Evolutionary conservation across 2,888 invertebrate species (phyloP).

Genomic region (Spialia ferax): DNA sequence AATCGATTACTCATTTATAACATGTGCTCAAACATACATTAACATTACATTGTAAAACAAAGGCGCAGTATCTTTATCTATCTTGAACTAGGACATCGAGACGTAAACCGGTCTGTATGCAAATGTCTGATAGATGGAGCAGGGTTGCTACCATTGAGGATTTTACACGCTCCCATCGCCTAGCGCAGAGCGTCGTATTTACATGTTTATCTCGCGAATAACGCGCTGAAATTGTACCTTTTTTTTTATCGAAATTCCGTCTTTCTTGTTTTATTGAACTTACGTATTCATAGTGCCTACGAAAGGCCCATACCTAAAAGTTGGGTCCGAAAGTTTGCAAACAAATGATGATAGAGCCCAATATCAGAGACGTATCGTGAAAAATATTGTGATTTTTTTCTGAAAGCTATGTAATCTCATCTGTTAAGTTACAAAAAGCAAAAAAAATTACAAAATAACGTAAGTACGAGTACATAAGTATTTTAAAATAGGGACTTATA

Average conservation of each 20-base stretch:
- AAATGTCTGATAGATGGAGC: constrained; percentile 32
- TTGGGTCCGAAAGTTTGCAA: constrained; percentile 31
- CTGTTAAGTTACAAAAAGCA: too few species aligned
- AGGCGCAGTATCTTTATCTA: constrained; percentile 43
- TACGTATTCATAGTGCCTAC: constrained; percentile 36
- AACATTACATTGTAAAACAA: constrained; percentile 39
- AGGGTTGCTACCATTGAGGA: constrained; percentile 16
- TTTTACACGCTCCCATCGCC: constrained; percentile 20
- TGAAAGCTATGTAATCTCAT: too few species aligned
- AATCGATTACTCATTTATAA: neutral
- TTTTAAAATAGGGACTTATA: too few species aligned
- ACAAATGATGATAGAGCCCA: constrained; percentile 29
- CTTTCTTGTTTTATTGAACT: constrained; percentile 38
- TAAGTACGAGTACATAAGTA: too few species aligned
- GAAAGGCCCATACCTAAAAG: constrained; percentile 30
- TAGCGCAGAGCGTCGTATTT: constrained; percentile 16
- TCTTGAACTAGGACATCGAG: constrained; percentile 26
- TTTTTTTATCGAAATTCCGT: constrained; percentile 36
- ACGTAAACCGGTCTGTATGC: constrained; percentile 37
- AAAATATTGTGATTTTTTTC: neutral
- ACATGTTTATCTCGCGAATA: constrained; percentile 32
- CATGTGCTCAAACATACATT: neutral
- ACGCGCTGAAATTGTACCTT: constrained; percentile 21
- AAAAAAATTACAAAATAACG: too few species aligned
- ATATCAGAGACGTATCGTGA: neutral